These are phyloP conservation scores for Nibea coibor DNA, from an alignment of 2,113 vertebrate genomes.

Conservation along the genomic window DNA sequence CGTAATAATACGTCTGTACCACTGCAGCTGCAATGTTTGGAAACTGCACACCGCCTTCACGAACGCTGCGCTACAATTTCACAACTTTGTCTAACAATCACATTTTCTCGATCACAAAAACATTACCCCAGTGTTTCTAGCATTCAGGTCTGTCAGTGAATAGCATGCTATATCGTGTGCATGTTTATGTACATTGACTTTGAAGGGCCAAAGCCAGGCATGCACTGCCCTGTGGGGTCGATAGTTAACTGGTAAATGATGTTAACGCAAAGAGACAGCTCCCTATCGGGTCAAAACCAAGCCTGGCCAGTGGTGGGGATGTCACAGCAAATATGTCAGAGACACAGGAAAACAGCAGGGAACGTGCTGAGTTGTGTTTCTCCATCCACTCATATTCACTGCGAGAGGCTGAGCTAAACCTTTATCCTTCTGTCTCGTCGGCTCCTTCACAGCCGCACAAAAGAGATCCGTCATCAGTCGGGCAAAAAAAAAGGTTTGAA, in stretches of 20 bases:
- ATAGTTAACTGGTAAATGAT: slow-evolving; percentile 52
- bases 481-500: background rate
- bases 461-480: slow-evolving; percentile 7
- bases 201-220: slow-evolving; percentile 26
- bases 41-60: background rate
- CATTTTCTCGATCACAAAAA: slow-evolving; percentile 20
- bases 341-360: slow-evolving; percentile 55
- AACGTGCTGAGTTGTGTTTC: slow-evolving; percentile 35
- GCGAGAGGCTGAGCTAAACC: slow-evolving; percentile 38
- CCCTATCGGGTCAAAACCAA: slow-evolving; percentile 61
- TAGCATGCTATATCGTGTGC: slow-evolving; percentile 27
- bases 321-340: slow-evolving; percentile 76
- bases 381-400: slow-evolving; percentile 38
- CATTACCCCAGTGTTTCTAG: background rate
- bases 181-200: slow-evolving; percentile 36
- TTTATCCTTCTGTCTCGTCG: slow-evolving; percentile 45
- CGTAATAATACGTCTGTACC: background rate
- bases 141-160: slow-evolving; percentile 6
- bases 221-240: slow-evolving; percentile 30
- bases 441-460: slow-evolving; percentile 34
- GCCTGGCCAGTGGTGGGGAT: slow-evolving; percentile 44
- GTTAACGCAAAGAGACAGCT: slow-evolving; percentile 65
- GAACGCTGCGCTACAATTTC: background rate
- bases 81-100: slow-evolving; percentile 9
- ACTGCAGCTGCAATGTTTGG: slow-evolving; percentile 7